Conservation (phyloP, 92 coral and sea anemone species). For the Montipora capitata region DNA sequence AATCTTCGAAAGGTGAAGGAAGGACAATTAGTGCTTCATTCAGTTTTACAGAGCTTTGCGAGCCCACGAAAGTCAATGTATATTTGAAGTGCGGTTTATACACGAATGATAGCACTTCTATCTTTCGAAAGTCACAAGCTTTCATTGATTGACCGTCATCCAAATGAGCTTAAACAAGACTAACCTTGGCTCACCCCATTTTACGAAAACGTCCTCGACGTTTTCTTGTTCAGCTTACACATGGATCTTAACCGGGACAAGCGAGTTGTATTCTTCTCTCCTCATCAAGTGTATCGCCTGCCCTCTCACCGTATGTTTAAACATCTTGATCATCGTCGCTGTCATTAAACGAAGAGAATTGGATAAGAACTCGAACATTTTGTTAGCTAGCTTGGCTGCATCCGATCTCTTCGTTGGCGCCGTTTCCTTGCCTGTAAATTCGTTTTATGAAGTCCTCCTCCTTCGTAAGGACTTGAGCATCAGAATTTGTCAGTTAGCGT, state of each 20-base stretch:
- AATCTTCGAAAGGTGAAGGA: too few species aligned
- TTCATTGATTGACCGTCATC: not conserved
- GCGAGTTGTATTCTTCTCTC: not conserved
- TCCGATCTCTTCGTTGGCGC: constrained; percentile 36
- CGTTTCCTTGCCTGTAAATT: constrained; percentile 12
- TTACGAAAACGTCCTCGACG: not conserved
- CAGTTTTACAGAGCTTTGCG: too few species aligned
- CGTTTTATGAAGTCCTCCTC: not conserved
- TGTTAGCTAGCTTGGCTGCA: constrained; percentile 33
- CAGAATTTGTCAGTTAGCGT: not conserved
- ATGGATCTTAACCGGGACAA: constrained; percentile 11
- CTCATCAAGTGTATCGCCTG: not conserved
- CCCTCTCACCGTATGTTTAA: not conserved
- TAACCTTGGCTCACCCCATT: not conserved
- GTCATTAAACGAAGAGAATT: not conserved
- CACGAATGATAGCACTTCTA: too few species aligned
- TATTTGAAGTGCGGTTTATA: too few species aligned
- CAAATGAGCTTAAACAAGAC: not conserved
- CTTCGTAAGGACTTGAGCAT: not conserved
- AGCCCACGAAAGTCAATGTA: too few species aligned
- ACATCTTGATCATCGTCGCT: constrained; percentile 24
- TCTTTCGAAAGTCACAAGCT: too few species aligned
- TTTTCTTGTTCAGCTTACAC: not conserved
- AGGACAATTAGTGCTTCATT: too few species aligned
- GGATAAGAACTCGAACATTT: constrained; percentile 24